Evolutionary conservation across 2,797 vertebrate genomes (phyloP).

Genomic region (Podarcis lilfordi): DNA sequence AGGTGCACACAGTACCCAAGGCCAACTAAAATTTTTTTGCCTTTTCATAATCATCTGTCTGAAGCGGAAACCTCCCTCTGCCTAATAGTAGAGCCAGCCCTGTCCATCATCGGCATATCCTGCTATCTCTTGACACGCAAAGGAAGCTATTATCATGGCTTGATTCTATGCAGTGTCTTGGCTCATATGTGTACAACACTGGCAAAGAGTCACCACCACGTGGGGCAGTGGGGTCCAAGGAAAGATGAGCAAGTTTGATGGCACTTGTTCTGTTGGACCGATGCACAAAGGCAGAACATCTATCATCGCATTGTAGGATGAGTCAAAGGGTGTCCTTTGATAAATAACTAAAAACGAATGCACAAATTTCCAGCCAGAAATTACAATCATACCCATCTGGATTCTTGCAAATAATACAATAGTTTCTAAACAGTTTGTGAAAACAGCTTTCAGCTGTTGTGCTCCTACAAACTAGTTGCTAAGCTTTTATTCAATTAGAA

Average conservation of each 20-base stretch:
- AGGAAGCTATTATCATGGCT: neutral
- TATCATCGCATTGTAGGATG: neutral
- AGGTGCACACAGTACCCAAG: too few relatives aligned
- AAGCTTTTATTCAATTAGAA: too few relatives aligned
- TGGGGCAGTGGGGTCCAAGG: neutral
- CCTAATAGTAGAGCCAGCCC: too few relatives aligned
- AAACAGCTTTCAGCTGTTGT: slow-evolving; percentile 44
- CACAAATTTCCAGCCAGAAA: slow-evolving; percentile 13
- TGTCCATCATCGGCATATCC: neutral
- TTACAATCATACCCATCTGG: slow-evolving; percentile 43
- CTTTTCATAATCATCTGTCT: neutral
- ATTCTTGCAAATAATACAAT: slow-evolving; percentile 45
- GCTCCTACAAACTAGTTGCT: slow-evolving; percentile 48
- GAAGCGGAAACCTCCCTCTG: too few relatives aligned
- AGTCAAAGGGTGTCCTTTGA: slow-evolving; percentile 18
- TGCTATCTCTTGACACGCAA: neutral
- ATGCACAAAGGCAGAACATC: neutral
- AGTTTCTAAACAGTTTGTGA: slow-evolving; percentile 42
- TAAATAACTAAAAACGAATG: slow-evolving; percentile 22
- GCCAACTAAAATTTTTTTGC: neutral
- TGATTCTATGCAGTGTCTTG: neutral
- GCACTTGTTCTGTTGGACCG: neutral
- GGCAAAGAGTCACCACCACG: neutral
- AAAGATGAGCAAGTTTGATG: neutral
- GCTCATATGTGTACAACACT: neutral